Percentiles rank a stretch among this genome's conserved stretches.
Conservation (phyloP, 1,140 invertebrate genomes). For the Papilio helenus region DNA sequence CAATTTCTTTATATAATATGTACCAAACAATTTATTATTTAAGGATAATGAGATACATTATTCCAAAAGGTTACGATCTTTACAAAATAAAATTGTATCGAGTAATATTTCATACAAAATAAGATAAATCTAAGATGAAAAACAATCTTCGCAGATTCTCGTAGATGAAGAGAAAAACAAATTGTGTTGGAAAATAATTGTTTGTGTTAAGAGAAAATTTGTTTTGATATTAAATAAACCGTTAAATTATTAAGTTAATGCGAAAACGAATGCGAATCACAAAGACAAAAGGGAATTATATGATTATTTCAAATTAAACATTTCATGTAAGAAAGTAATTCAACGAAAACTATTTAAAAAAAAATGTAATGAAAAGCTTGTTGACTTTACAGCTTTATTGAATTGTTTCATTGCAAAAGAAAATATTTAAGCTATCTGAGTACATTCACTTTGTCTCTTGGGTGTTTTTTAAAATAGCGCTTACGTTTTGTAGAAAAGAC, state of each 20-base stretch:
- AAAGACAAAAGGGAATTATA: not conserved
- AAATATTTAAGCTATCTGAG: not conserved
- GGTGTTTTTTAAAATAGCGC: conserved; percentile 5
- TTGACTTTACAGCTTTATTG: not conserved
- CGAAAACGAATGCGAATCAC: not conserved
- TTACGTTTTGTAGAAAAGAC: conserved; percentile 12
- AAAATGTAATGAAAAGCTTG: not conserved
- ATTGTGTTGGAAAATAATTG: not conserved
- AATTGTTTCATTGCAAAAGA: not conserved
- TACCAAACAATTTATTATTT: not conserved
- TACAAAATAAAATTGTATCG: not conserved
- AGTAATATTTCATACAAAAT: not conserved
- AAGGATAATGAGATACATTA: not conserved
- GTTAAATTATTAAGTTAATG: conserved; percentile 7
- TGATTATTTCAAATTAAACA: not conserved
- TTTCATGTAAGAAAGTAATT: not conserved
- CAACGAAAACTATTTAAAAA: not conserved
- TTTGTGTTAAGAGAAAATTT: not conserved
- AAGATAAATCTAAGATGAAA: not conserved
- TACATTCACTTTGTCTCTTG: not conserved
- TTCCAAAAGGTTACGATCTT: conserved; percentile 1
- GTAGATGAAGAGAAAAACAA: not conserved
- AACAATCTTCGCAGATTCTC: conserved; percentile 2
- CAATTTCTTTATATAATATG: not conserved
- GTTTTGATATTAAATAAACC: conserved; percentile 9